These are phyloP conservation scores for Pao palembangensis DNA, from an alignment of 2,113 vertebrate genomes.

Conservation along the genomic window DNA sequence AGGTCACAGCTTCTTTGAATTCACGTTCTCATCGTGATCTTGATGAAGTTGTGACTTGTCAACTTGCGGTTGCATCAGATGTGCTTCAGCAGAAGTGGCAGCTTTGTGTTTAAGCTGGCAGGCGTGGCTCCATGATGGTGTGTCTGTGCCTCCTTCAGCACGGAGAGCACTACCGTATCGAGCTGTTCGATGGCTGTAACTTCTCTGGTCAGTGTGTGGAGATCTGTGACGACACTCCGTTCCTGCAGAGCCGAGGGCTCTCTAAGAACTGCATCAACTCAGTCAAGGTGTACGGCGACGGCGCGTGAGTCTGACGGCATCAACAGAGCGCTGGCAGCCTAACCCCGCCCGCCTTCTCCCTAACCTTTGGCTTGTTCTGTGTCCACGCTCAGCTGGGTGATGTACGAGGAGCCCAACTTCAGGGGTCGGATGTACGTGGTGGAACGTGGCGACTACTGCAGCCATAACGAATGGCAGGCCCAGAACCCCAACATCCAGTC, in stretches of 20 bases:
- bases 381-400: constrained; percentile 80
- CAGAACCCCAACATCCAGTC: constrained; percentile 85
- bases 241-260: constrained; percentile 85
- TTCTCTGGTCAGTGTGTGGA: constrained; percentile 86
- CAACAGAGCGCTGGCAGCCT: neutral
- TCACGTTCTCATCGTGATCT: too few relatives aligned
- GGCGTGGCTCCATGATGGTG: neutral
- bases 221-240: constrained; percentile 85
- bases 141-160: constrained; percentile 58
- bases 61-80: too few relatives aligned
- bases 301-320: constrained; percentile 78
- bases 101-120: too few relatives aligned
- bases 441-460: constrained; percentile 84
- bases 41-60: neutral
- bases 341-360: neutral
- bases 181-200: constrained; percentile 84
- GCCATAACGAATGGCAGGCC: constrained; percentile 84
- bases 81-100: too few relatives aligned
- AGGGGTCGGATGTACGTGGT: constrained; percentile 88
- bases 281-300: constrained; percentile 84
- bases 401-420: constrained; percentile 93
- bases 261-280: constrained; percentile 85
- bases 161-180: constrained; percentile 84
- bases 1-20: too few relatives aligned
- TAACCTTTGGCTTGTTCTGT: neutral